Evolutionary conservation across 1,140 invertebrate species (phyloP).

Genomic region (Diorhabda sublineata): DNA sequence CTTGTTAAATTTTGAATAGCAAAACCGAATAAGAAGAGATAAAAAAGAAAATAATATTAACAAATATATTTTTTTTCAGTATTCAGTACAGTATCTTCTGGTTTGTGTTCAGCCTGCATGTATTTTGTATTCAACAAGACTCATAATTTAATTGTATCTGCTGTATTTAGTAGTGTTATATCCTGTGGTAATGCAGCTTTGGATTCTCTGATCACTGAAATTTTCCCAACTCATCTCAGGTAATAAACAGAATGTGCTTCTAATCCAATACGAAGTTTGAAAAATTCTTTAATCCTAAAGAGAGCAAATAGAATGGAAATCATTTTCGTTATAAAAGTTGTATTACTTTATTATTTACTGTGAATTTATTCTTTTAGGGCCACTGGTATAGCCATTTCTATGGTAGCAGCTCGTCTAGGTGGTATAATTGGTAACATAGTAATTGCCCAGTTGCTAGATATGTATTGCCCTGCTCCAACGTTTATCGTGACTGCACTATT

Average conservation of each 20-base stretch:
- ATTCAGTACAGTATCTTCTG: constrained; percentile 81
- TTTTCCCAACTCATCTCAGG: constrained; percentile 81
- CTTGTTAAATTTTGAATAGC: background rate
- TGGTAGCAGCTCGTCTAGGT: constrained; percentile 78
- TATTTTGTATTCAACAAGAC: constrained; percentile 78
- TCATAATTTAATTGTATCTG: constrained; percentile 78
- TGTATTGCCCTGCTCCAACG: constrained; percentile 78
- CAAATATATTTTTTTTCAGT: constrained; percentile 54
- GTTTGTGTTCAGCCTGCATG: constrained; percentile 76
- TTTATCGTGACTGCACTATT: constrained; percentile 78
- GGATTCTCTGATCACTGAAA: constrained; percentile 83
- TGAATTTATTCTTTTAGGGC: constrained; percentile 54
- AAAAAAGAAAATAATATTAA: background rate
- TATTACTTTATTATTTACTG: background rate
- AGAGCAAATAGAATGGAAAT: too few species aligned
- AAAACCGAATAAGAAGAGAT: background rate
- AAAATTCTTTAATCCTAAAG: too few species aligned
- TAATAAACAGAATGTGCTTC: constrained; percentile 37
- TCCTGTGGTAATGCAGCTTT: constrained; percentile 84
- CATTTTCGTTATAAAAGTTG: too few species aligned
- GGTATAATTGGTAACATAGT: constrained; percentile 85
- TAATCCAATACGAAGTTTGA: too few species aligned
- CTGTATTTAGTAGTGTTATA: constrained; percentile 81
- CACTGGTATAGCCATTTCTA: constrained; percentile 80
- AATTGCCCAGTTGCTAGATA: constrained; percentile 74